Evolutionary conservation across 2,113 vertebrate genomes (phyloP), one percentile per base, ranked within the genome.

Genomic region (Polypterus bichir): DNA sequence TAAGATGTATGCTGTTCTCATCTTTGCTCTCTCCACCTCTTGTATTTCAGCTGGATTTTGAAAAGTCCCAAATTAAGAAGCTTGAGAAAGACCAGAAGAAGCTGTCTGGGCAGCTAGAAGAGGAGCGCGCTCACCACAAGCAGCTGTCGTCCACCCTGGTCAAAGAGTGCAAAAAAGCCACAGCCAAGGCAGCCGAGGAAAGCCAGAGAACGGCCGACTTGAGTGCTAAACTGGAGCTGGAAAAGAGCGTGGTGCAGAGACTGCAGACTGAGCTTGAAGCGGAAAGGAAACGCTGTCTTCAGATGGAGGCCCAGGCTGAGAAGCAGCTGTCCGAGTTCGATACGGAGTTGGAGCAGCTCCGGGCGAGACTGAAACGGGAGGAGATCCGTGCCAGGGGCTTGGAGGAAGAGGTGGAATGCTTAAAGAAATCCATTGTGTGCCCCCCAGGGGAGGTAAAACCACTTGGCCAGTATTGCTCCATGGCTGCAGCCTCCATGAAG

Each of bases 131-230:
- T 46, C 90, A 92, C 55, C 91, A 96, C 77, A 94, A 96, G 72
- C 92, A 98, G 60, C 84, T 98, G 3, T 92, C 92, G 3, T 88
- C 89, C 11, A 86, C 93, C 71, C 76, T 98, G 64, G 88, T 92
- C 6, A 88, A 94, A 51, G 94, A 98, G 79, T 95, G 94, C 79
- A 96, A 94, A 74, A 93, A 94, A 65, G 92, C 92, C 57, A 88
- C 83, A 5, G 78, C 84, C 72, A 88, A 92, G 65, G 90, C 91
- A 5, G 82, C 89, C 5, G 92, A 98, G 72, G 95, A 97, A 66
- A 89, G 88, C 1, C 91, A 94, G 76, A 89, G 87, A 54, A 82
- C 86, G 1, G 82, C 79, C 0, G 94, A 98, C 67, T 64, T 93
- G 69, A 85, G 79, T 75, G 77, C 86, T 44, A 88, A 81, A 45